A percentile compares a stretch with the other conserved stretches of the same genome.
Evolutionary conservation across 2,113 vertebrate species (phyloP).

Genomic region (Nothobranchius kuhntae): DNA sequence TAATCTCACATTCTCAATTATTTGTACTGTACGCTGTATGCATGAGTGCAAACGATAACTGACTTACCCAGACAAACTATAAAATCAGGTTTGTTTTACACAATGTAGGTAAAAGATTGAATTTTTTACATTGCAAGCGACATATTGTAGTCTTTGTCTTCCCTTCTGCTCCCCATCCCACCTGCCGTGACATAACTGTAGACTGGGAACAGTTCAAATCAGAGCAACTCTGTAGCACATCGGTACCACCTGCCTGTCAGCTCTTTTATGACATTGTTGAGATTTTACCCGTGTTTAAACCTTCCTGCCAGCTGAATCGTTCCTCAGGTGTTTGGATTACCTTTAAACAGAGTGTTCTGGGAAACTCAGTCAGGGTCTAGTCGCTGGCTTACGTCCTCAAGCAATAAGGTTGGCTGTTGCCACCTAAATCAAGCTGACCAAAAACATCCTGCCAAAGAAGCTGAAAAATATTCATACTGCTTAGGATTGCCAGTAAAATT

Average conservation of each 20-base stretch:
- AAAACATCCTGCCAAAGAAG: no score
- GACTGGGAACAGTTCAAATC: conserved; percentile 2
- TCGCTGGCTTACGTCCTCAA: no score
- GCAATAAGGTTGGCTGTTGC: no score
- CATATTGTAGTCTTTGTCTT: conserved; percentile 22
- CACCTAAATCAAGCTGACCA: no score
- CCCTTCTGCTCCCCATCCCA: conserved; percentile 33
- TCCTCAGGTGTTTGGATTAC: conserved; percentile 30
- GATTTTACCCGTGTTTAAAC: conserved; percentile 20
- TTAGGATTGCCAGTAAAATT: no score
- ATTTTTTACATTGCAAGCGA: not conserved
- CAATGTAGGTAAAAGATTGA: no score
- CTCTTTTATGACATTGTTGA: conserved; percentile 13
- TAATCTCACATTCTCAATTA: no score
- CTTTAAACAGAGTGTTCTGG: conserved; percentile 15
- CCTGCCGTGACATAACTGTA: conserved; percentile 27
- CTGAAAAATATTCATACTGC: no score
- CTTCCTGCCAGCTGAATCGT: not conserved
- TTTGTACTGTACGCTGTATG: no score
- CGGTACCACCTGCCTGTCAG: conserved; percentile 16
- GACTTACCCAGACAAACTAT: no score
- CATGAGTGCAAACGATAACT: no score
- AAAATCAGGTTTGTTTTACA: no score
- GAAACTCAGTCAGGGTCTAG: not conserved
- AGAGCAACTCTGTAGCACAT: not conserved